Base-by-base conservation (phyloP, 2,113 vertebrate genomes). In the Sturnira hondurensis region DNA sequence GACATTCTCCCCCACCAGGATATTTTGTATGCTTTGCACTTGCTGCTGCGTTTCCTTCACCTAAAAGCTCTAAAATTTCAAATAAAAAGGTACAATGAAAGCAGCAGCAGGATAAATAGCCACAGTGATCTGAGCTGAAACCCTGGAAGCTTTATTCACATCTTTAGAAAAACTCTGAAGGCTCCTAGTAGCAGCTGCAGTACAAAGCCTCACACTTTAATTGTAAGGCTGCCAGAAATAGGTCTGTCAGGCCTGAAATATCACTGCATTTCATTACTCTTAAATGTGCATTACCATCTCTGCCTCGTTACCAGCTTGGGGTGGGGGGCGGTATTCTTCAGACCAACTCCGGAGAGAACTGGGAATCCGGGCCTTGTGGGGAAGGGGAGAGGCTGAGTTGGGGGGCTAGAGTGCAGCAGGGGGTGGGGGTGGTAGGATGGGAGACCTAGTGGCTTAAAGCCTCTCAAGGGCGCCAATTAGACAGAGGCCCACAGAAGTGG, bases 161-260 rank as follows among this genome's bases (percentile, higher is more conserved):
- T 97, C 96, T 97, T 98, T 95, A 92, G 97, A 96, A 96, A 96
- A 97, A 93, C 94, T 96, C 96, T 68, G 96, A 97, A 96, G 97
- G 82, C 90, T 97, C 90, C 96, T 97, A 94, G 96, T 96, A 98
- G 96, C 98, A 98, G 97, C 97, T 97, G 98, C 96, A 88, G 93
- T 93, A 94, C 96, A 97, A 97, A 97, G 96, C 96, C 93, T 94
- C 94, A 95, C 97, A 96, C 97, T 98, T 98, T 96, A 97, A 98
- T 97, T 98, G 95, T 85, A 88, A 96, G 92, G 93, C 96, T 97
- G 97, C 98, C 97, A 98, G 97, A 98, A 98, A 98, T 98, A 98
- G 97, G 97, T 92, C 97, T 97, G 97, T 97, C 98, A 97, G 97
- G 96, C 96, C 98, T 97, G 97, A 98, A 97, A 97, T 98, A 98